Evolutionary conservation across 2,113 vertebrate genomes (phyloP).

Genomic region (Thoracochromis brauschi): DNA sequence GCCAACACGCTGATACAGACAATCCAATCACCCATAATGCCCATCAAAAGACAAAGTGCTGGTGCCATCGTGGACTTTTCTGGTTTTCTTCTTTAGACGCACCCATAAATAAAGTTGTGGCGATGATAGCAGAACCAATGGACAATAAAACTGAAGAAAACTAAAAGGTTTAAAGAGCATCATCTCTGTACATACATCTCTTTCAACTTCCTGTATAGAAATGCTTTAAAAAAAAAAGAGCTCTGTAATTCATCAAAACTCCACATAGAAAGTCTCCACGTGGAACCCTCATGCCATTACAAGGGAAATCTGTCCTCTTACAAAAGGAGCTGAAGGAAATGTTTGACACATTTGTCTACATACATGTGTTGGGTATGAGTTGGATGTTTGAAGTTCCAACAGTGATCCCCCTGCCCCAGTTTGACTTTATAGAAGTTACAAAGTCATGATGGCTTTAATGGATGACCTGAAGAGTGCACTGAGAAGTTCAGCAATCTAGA

Average conservation of each 20-base stretch:
- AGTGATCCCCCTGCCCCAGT: neutral
- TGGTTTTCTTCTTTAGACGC: neutral
- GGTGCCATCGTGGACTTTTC: neutral
- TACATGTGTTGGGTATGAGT: neutral
- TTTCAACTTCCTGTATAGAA: neutral
- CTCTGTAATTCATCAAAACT: neutral
- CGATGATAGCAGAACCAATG: neutral
- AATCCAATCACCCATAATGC: constrained; percentile 53
- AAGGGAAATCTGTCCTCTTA: neutral
- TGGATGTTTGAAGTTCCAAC: neutral
- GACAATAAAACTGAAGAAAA: neutral
- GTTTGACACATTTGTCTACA: neutral
- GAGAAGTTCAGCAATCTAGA: neutral
- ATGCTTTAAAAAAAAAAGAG: neutral
- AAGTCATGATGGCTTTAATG: neutral
- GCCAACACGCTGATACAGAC: constrained; percentile 51
- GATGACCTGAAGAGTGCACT: neutral
- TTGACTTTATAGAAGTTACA: neutral
- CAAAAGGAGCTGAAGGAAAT: neutral
- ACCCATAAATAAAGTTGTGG: neutral
- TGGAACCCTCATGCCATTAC: neutral
- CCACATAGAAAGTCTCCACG: neutral
- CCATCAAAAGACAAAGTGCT: constrained; percentile 35
- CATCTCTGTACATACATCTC: neutral
- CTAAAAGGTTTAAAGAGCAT: neutral